phyloP scores from a whole-genome alignment of 2,113 vertebrate species.

The Triplophysa dalaica region DNA sequence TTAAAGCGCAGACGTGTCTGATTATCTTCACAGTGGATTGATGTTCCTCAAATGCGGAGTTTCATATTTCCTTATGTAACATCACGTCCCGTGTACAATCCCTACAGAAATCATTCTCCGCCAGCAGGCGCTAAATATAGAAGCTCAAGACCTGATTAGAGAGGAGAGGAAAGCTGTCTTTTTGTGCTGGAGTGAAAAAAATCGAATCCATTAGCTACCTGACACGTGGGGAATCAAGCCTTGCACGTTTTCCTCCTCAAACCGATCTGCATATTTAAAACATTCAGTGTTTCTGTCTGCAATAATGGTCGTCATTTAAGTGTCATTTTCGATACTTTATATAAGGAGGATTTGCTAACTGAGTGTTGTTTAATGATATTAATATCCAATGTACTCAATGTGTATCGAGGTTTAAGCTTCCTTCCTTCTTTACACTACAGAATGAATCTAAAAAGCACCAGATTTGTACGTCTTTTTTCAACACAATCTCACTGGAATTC shows the following conservation, averaged over 20 bases:
- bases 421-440: no score
- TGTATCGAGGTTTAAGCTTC: no score
- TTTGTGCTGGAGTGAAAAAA: constrained; percentile 54
- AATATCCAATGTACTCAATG: no score
- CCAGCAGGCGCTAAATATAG: constrained; percentile 73
- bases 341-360: no score
- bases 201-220: constrained; percentile 52
- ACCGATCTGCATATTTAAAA: neutral
- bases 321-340: constrained; percentile 1
- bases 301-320: neutral
- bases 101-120: constrained; percentile 59
- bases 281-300: neutral
- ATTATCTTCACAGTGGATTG: constrained; percentile 29
- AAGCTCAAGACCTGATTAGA: constrained; percentile 68
- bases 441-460: no score
- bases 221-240: constrained; percentile 36
- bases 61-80: constrained; percentile 69
- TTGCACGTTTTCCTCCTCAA: neutral
- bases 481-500: no score
- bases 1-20: constrained; percentile 1
- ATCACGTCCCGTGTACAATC: constrained; percentile 64
- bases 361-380: no score
- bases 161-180: constrained; percentile 54
- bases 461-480: no score
- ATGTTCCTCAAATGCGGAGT: constrained; percentile 49